These are phyloP conservation scores for Lagodon rhomboides DNA, from an alignment of 2,797 vertebrate species.

Conservation along the genomic window DNA sequence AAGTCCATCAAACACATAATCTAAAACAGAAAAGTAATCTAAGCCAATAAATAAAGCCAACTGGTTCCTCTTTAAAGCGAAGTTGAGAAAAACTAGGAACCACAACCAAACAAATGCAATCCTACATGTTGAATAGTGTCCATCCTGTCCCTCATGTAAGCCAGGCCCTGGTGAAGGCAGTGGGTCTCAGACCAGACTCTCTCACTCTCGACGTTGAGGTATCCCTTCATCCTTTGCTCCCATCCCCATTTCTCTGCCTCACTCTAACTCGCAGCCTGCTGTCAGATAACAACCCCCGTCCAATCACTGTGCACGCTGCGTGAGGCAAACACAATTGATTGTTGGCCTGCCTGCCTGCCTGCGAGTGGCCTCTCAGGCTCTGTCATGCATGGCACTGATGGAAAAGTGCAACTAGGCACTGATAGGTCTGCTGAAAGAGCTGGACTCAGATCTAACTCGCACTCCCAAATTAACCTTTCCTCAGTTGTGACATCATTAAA, in stretches of 20 bases:
- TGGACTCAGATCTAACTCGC: background rate
- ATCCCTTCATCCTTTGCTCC: constrained; percentile 42
- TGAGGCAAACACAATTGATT: constrained; percentile 69
- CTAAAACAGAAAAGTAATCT: background rate
- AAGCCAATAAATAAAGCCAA: background rate
- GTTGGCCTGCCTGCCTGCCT: constrained; percentile 14
- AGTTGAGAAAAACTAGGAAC: background rate
- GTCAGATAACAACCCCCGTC: constrained; percentile 37
- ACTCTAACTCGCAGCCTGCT: constrained; percentile 17
- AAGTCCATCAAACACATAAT: background rate
- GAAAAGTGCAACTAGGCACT: constrained; percentile 24
- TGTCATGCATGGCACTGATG: constrained; percentile 42
- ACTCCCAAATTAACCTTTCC: background rate
- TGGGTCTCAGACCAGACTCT: constrained; percentile 8
- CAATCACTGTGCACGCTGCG: constrained; percentile 56
- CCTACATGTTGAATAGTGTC: constrained; percentile 72
- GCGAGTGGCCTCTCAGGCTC: constrained; percentile 35
- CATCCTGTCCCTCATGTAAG: constrained; percentile 49
- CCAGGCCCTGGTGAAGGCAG: background rate
- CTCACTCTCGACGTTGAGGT: background rate
- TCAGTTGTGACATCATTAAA: background rate
- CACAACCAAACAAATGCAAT: background rate
- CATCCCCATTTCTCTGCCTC: constrained; percentile 27
- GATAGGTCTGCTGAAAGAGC: constrained; percentile 4
- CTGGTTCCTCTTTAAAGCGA: background rate